These are phyloP conservation scores for Styela clava DNA, from an alignment of 23 tunicate species.

Conservation along the genomic window DNA sequence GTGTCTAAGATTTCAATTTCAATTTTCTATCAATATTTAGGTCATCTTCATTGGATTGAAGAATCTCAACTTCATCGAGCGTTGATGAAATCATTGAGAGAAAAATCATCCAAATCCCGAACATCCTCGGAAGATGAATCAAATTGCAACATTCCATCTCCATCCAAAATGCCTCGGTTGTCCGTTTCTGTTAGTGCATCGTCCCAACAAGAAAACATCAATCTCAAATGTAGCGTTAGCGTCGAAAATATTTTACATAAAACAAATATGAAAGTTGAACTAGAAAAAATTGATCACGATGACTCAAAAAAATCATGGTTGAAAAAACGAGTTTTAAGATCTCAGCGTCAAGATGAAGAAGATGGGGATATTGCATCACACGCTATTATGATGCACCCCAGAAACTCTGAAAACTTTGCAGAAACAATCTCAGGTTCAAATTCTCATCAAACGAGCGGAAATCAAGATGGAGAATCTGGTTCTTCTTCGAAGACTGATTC, in stretches of 20 bases:
- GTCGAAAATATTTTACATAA: background rate
- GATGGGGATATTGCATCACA: background rate
- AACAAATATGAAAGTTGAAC: background rate
- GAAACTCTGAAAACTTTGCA: background rate
- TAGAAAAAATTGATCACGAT: background rate
- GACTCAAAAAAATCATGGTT: background rate
- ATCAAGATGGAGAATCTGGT: background rate
- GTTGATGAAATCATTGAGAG: slow-evolving; percentile 61
- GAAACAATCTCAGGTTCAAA: background rate
- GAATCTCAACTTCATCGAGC: slow-evolving; percentile 78
- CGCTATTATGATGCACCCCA: slow-evolving; percentile 28
- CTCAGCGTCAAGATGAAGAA: background rate
- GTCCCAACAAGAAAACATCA: background rate
- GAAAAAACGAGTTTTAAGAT: background rate
- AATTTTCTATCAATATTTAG: no score
- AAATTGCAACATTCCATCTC: background rate
- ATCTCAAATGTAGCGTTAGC: background rate
- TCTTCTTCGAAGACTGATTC: slow-evolving; percentile 27
- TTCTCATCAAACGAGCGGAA: background rate
- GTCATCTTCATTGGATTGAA: slow-evolving; percentile 85
- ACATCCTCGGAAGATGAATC: slow-evolving; percentile 1
- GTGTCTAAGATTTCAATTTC: no score
- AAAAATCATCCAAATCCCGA: slow-evolving; percentile 28
- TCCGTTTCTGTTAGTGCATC: slow-evolving; percentile 5
- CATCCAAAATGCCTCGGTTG: slow-evolving; percentile 8